Base-by-base conservation (phyloP, 2,113 vertebrate species). In the Leptobrachium leishanense region DNA sequence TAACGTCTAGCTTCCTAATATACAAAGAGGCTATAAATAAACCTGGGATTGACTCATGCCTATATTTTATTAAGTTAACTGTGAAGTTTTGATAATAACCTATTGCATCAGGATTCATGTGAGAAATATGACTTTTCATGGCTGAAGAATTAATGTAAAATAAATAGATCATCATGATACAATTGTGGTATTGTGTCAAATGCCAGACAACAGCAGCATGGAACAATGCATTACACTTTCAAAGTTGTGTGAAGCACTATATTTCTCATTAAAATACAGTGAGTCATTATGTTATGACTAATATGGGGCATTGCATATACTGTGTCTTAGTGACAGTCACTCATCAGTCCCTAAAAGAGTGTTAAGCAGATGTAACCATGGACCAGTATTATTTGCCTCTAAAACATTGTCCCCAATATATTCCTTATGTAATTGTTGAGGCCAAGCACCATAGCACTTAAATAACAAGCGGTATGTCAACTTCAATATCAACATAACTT, bases 21-120 rank as follows among this genome's bases (percentile, higher is more conserved):
- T 83, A 84, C 82, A 87, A 83, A 85, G 83, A 87, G 86, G 86
- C 88, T 82, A 91, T 92, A 92, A 93, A 92, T 92, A 84, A 79
- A 86, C 62, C 0, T 41, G 65, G 75, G 83, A 70, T 87, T 76
- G 40, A 87, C 82, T 86, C 84, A 86, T 87, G 85, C 72, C 84
- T 89, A 82, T 83, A 81, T 83, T 85, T 89, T 85, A 83, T 89
- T 87, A 89, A 86, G 74, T 87, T 86, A 85, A 85, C 87, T 76
- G 76, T 79, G 84, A 70, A 59, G 20, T 83, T 87, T 75, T 84
- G 84, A 86, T 84, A 85, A 84, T 77, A 75, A 65, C 44, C 40
- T 65, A 43, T 77, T 43, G 42, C 50, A 77, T 77, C 20, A 59
- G 12, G 64, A 42, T 53, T 76, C 11, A 41, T 41, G 44, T 5